Evolutionary conservation across 2,888 invertebrate genomes (phyloP).

Genomic region (Drosophila macrospina): DNA sequence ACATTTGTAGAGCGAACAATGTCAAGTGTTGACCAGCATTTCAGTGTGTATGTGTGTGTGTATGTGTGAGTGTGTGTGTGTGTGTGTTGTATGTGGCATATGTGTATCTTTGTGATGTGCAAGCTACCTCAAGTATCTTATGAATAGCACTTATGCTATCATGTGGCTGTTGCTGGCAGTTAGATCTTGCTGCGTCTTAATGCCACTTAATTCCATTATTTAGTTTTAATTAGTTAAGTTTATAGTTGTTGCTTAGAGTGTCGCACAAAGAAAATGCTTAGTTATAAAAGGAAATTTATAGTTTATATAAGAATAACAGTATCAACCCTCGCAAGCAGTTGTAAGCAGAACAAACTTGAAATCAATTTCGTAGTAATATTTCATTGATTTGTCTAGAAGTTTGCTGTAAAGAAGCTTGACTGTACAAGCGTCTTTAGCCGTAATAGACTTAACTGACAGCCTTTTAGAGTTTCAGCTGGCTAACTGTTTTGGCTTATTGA

Average conservation of each 20-base stretch:
- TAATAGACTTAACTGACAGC: conserved; percentile 1
- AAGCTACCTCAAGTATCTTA: conserved; percentile 8
- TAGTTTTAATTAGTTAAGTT: conserved; percentile 1
- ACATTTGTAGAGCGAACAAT: conserved; percentile 49
- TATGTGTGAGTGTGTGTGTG: background rate
- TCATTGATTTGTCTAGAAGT: background rate
- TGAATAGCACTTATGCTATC: conserved; percentile 8
- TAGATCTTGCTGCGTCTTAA: background rate
- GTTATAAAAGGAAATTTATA: too few relatives aligned
- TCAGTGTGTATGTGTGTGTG: background rate
- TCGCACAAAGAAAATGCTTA: background rate
- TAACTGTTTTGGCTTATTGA: conserved; percentile 13
- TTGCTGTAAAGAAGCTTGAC: background rate
- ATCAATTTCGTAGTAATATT: too few relatives aligned
- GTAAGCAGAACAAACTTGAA: background rate
- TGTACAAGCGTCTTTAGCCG: background rate
- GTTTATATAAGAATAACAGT: too few relatives aligned
- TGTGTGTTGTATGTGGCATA: background rate
- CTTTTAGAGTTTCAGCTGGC: conserved; percentile 2
- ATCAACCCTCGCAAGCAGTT: too few relatives aligned
- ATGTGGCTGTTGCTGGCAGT: background rate
- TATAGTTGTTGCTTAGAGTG: background rate
- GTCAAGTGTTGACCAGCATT: conserved; percentile 28
- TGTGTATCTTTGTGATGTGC: background rate
- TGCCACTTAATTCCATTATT: background rate